Conservation (phyloP, 1,140 invertebrate species). For the Heliothis subflexa region DNA sequence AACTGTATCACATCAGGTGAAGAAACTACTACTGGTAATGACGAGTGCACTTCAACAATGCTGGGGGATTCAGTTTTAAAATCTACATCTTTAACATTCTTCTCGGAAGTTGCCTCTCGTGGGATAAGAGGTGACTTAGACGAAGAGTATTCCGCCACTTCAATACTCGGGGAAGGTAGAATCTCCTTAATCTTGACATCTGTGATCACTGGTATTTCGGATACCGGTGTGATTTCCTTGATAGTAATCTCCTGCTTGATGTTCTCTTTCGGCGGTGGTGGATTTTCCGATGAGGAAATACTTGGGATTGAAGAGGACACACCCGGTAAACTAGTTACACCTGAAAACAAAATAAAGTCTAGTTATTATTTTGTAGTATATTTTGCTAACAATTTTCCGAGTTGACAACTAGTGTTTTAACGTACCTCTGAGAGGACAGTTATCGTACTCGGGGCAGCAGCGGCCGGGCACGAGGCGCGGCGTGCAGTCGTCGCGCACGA, state of each 20-base stretch:
- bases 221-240: conserved; percentile 83
- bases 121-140: conserved; percentile 81
- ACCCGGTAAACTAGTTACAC: conserved; percentile 73
- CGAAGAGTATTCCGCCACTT: conserved; percentile 74
- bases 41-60: conserved; percentile 56
- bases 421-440: conserved; percentile 89
- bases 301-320: conserved; percentile 59
- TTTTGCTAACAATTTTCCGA: neutral
- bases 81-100: conserved; percentile 52
- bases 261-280: conserved; percentile 60
- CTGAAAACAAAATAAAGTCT: conserved; percentile 64
- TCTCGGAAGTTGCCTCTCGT: conserved; percentile 75
- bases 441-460: conserved; percentile 93
- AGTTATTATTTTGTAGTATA: neutral
- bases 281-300: conserved; percentile 53
- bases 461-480: conserved; percentile 89
- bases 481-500: conserved; percentile 90
- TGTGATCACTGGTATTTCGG: conserved; percentile 80
- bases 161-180: conserved; percentile 73
- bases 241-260: conserved; percentile 80
- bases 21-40: conserved; percentile 44
- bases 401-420: neutral
- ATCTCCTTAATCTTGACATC: conserved; percentile 84
- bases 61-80: conserved; percentile 57
- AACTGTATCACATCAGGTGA: conserved; percentile 47